Base-by-base conservation (phyloP, 2,797 vertebrate species). In the Melanotaenia trifasciata region DNA sequence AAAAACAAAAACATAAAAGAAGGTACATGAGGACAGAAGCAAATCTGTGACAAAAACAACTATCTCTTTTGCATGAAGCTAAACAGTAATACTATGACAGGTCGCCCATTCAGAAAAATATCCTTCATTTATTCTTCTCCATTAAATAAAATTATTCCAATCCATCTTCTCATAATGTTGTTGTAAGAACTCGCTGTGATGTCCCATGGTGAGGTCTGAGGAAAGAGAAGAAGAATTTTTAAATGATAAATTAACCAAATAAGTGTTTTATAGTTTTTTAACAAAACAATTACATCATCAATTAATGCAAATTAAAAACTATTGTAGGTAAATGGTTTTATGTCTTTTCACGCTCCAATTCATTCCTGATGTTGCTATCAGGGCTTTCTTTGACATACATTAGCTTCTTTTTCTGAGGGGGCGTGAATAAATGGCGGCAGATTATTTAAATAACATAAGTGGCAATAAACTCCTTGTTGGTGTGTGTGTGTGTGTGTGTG, bases 181-280 rank as follows among this genome's bases (percentile, higher is more conserved):
- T 92, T 47, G 94, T 91, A 74, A 95, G 83, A 68, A 90, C 92
- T 80, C 94, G 91, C 72, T 93, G 94, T 90, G 93, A 63, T 64
- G 93, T 90, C 80, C 92, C 93, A 11, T 94, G 93, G 74, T 93
- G 94, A 91, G 93, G 88, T 92, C 94, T 94, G 83, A 78, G 69
- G 51, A n/a, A 32, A 57, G 26, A 67, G 33, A 54, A 63, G 35
- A 74, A 50, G 1, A 3, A 16, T 43, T 43, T 43, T 36, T 12
- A 40, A 40, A 40, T 40, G 3, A 40, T 47, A 3, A 7, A 18
- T 45, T 45, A 30, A 30, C 28, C 28, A 30, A 30, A 30, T 30
- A 30, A 30, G 28, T 30, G 28, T 30, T 30, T 30, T 30, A 30
- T 30, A 30, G 28, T 11, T 22, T 51, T 13, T 12, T 13, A 53